phyloP scores from a whole-genome alignment of 2,797 vertebrate species.

The Phoeniculus purpureus region DNA sequence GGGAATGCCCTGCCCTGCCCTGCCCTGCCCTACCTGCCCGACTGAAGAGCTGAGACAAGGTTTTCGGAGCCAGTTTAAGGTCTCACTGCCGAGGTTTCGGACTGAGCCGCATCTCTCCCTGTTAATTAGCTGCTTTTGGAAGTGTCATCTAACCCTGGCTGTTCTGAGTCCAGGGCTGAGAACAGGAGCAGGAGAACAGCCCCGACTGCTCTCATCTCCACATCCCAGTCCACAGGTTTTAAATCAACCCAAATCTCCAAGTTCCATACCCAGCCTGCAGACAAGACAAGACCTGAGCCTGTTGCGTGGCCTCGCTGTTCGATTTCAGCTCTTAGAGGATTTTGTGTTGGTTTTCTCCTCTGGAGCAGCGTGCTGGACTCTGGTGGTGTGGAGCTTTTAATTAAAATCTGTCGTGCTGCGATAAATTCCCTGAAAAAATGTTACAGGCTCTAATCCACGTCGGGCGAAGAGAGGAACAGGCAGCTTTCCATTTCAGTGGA shows the following conservation, averaged over 20 bases:
- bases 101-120: neutral
- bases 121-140: neutral
- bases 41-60: neutral
- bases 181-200: neutral
- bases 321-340: neutral
- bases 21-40: neutral
- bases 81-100: neutral
- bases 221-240: neutral
- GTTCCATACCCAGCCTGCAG: neutral
- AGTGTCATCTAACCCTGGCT: neutral
- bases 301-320: neutral
- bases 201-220: neutral
- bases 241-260: neutral
- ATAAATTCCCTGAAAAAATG: neutral
- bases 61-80: neutral
- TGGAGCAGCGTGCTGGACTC: neutral
- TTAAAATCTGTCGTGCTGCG: conserved; percentile 32
- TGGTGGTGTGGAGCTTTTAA: conserved; percentile 42
- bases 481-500: conserved; percentile 9
- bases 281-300: neutral
- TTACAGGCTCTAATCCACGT: conserved; percentile 4
- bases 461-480: neutral
- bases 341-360: neutral
- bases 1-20: neutral
- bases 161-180: neutral